Evolutionary conservation across 2,888 invertebrate species (phyloP), one percentile per base, ranked within the genome.

Genomic region (Macaria liturata): DNA sequence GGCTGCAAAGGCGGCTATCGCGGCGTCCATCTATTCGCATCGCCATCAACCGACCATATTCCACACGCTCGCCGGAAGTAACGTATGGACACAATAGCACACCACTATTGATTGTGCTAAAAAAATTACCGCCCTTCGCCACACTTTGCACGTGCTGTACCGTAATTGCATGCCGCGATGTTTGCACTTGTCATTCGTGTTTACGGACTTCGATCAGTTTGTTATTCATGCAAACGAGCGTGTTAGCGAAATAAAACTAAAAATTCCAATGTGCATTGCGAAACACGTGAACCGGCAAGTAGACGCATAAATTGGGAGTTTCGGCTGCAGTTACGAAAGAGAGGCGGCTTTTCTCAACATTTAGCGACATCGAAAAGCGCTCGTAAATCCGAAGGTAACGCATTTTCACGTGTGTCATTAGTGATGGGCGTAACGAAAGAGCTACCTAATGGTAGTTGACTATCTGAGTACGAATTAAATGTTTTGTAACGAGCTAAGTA

Each of bases 21-120:
- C 69, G 68, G 64, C 74, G 79, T 70, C 80, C 80, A 90, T 90
- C 89, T 86, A 81, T 83, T 81, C 79, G 79, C 81, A 80, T 76
- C 70, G 67, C 64, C 68, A 65, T 69, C 69, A 71, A 61, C 67
- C 71, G 65, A 59, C 63, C 69, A 67, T 70, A 74, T 80, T 80
- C 74, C 74, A 73, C 79, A 75, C 76, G 77, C 75, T 75, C 81
- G 76, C 80, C 81, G 83, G 84, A 85, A 82, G 83, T 83, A 83
- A 80, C 84, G 75, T 78, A 77, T 76, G 71, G 67, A 71, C 73
- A 76, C 75, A 78, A 72, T 69, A 20, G 20, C 20, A 67, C 64
- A 67, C 46, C 49, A 54, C 62, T 88, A 90, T 90, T 84, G 91
- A 90, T 91, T 88, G 84, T 79, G 80, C 83, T 79, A 80, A 82